A percentile compares a stretch with the other conserved stretches of the same genome.
These are phyloP conservation scores for Phylloscopus trochiloides DNA, from an alignment of 2,113 vertebrate species.

Conservation along the genomic window DNA sequence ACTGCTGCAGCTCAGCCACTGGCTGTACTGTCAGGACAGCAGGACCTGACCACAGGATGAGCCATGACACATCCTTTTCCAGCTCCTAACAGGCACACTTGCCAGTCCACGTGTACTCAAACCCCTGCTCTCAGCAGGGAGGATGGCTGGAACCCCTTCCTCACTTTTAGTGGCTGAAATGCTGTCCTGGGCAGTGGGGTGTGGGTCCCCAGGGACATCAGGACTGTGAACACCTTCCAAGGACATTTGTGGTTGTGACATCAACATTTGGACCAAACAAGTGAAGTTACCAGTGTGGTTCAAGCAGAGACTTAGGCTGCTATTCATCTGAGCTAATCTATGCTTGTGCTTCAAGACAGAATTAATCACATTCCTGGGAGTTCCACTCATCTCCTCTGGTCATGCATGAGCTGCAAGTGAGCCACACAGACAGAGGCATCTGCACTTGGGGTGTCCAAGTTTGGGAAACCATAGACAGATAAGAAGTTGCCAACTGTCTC, in stretches of 20 bases:
- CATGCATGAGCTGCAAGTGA: rapidly evolving
- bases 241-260: background rate
- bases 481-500: background rate
- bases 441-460: background rate
- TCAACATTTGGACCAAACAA: background rate
- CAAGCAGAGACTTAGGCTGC: background rate
- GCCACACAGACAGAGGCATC: background rate
- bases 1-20: background rate
- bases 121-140: background rate
- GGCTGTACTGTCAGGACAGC: background rate
- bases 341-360: background rate
- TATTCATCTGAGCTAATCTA: background rate
- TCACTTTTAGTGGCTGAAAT: background rate
- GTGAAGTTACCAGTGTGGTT: background rate
- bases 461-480: background rate
- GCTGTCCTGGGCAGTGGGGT: background rate
- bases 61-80: background rate
- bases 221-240: background rate
- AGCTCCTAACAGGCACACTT: background rate
- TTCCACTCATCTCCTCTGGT: rapidly evolving
- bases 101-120: background rate
- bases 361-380: background rate
- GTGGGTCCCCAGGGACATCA: background rate
- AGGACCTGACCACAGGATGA: background rate
- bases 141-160: background rate